Evolutionary conservation across 2,113 vertebrate species (phyloP).

Genomic region (Vulpes ferrilata): DNA sequence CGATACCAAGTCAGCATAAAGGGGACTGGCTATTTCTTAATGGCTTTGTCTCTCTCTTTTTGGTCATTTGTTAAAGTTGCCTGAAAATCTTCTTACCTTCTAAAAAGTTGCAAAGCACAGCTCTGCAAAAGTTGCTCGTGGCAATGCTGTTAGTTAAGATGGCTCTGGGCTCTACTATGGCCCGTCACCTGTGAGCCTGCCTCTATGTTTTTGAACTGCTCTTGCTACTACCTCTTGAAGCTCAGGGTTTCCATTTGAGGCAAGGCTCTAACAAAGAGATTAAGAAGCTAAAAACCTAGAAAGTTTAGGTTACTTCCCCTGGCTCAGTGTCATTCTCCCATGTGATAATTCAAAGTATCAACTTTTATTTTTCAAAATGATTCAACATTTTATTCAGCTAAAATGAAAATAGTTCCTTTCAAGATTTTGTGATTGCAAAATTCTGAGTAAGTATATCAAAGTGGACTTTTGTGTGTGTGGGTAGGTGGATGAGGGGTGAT

Average conservation of each 20-base stretch:
- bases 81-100: constrained; percentile 65
- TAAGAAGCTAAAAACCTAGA: constrained; percentile 34
- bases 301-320: neutral
- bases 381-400: constrained; percentile 47
- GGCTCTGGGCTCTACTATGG: neutral
- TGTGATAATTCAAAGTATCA: constrained; percentile 33
- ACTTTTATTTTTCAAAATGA: constrained; percentile 68
- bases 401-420: constrained; percentile 63
- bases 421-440: constrained; percentile 71
- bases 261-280: constrained; percentile 42
- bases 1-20: constrained; percentile 59
- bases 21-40: constrained; percentile 69
- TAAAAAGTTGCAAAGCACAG: neutral
- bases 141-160: neutral
- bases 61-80: constrained; percentile 47
- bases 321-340: constrained; percentile 12
- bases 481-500: neutral
- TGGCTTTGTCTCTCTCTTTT: constrained; percentile 67
- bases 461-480: neutral
- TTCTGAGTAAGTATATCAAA: constrained; percentile 72
- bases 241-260: neutral
- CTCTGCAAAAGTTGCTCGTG: neutral
- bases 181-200: neutral
- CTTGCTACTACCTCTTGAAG: neutral
- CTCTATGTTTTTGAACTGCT: neutral